These are phyloP conservation scores for Pelosia muscerda DNA, from an alignment of 2,888 invertebrate species.

Conservation along the genomic window DNA sequence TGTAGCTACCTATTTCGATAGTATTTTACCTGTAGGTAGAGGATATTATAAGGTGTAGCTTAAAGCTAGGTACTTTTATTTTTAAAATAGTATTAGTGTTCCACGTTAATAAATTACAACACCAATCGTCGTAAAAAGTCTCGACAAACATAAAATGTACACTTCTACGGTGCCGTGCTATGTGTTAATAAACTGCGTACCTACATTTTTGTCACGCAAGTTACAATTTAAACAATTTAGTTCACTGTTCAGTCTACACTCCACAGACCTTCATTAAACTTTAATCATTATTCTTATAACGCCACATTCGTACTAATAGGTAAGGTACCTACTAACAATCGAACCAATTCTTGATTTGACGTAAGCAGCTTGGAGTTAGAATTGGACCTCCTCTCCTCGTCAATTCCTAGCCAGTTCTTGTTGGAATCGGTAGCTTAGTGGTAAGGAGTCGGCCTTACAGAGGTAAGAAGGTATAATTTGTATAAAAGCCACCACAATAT, in stretches of 20 bases:
- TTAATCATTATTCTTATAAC: neutral
- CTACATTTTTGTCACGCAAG: conserved; percentile 6
- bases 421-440: too few relatives aligned
- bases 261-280: neutral
- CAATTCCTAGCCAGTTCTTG: too few relatives aligned
- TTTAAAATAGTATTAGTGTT: neutral
- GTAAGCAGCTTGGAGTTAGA: too few relatives aligned
- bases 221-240: conserved; percentile 2
- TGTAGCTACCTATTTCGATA: neutral
- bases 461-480: neutral
- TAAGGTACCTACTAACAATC: neutral
- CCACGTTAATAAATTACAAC: neutral
- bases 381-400: neutral
- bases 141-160: neutral
- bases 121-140: neutral
- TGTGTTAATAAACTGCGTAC: neutral
- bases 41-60: neutral
- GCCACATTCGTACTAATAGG: too few relatives aligned
- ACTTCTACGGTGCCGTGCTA: neutral
- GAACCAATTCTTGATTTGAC: neutral
- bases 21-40: neutral
- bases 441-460: too few relatives aligned
- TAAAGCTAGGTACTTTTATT: neutral
- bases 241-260: neutral
- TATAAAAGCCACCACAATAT: neutral